These are phyloP conservation scores for Ceratosolen solmsi DNA, from an alignment of 1,140 invertebrate genomes.

Conservation along the genomic window DNA sequence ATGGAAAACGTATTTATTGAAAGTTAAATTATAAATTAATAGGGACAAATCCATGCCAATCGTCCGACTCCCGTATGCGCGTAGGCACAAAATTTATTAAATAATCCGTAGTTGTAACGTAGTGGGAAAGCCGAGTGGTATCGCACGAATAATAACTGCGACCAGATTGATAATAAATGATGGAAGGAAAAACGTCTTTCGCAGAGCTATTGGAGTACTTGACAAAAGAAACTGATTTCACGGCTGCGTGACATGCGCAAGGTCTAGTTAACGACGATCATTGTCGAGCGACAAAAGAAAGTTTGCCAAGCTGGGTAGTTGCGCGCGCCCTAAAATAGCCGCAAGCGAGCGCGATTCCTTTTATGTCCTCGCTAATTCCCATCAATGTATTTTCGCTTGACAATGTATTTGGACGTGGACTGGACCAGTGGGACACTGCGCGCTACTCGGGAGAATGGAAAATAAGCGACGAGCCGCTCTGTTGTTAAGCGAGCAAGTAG, in stretches of 20 bases:
- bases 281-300: slow-evolving; percentile 44
- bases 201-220: not conserved
- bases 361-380: slow-evolving; percentile 53
- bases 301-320: slow-evolving; percentile 36
- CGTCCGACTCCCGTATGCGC: too few species aligned
- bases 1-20: too few species aligned
- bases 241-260: slow-evolving; percentile 24
- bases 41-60: too few species aligned
- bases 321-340: slow-evolving; percentile 54
- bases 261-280: slow-evolving; percentile 41
- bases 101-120: too few species aligned
- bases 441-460: slow-evolving; percentile 54
- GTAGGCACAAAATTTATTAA: too few species aligned
- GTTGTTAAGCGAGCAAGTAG: not conserved
- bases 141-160: not conserved
- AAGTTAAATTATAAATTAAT: too few species aligned
- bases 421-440: slow-evolving; percentile 65
- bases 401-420: slow-evolving; percentile 63
- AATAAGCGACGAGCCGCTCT: slow-evolving; percentile 53
- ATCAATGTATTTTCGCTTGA: slow-evolving; percentile 56
- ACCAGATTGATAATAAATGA: not conserved
- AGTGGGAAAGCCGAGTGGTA: too few species aligned
- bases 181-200: not conserved
- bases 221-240: slow-evolving; percentile 33
- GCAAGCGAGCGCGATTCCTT: slow-evolving; percentile 56